Evolutionary conservation across 2,113 vertebrate genomes (phyloP).

Genomic region (Ascaphus truei): DNA sequence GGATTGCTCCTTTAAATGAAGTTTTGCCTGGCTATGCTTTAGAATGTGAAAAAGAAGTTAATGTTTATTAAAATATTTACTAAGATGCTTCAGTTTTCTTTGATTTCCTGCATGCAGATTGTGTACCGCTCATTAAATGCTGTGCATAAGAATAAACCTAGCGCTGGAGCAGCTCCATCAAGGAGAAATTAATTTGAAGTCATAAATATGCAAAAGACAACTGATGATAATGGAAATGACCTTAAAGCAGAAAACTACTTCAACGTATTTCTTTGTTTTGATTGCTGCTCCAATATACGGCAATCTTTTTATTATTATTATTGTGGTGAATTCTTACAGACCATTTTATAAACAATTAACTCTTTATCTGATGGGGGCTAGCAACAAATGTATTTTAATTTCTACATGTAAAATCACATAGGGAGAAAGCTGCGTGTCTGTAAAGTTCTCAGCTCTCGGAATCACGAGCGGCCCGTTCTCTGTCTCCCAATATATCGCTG

Average conservation of each 20-base stretch:
- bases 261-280: neutral
- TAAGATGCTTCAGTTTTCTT: neutral
- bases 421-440: too few relatives aligned
- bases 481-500: too few relatives aligned
- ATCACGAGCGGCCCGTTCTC: too few relatives aligned
- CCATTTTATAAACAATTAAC: neutral
- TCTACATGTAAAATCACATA: too few relatives aligned
- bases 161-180: neutral
- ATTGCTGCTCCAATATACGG: neutral
- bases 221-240: neutral
- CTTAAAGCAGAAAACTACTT: neutral
- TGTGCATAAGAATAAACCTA: neutral
- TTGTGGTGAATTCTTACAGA: too few relatives aligned
- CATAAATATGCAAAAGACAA: slow-evolving; percentile 3
- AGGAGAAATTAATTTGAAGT: neutral
- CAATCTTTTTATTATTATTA: neutral
- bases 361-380: neutral
- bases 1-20: too few relatives aligned
- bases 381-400: too few relatives aligned
- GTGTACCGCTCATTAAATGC: neutral
- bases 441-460: too few relatives aligned
- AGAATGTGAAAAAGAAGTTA: neutral
- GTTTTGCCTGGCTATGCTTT: too few relatives aligned
- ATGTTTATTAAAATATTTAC: neutral
- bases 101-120: neutral